Evolutionary conservation across 2,888 invertebrate genomes (phyloP), one percentile per base, ranked within the genome.

Genomic region (Phlogophora meticulosa): DNA sequence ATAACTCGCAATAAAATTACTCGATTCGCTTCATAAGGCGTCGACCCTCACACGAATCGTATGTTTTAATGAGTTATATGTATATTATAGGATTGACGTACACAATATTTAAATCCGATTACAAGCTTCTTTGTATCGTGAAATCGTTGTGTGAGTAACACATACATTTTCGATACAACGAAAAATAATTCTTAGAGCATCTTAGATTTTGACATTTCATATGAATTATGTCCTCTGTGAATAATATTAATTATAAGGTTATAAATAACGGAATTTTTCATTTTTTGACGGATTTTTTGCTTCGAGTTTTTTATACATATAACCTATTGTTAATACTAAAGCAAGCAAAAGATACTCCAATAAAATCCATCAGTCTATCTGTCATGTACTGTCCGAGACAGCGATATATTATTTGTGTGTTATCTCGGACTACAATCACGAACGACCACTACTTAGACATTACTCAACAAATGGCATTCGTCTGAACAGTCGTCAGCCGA

Each of bases 1-100:
- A 88, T 90, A 85, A 85, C 79, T 82, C 66, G 78, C 82, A 82
- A 88, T 91, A 88, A 89, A 90, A 87, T 86, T 81, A 84, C 86
- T 83, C 76, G 84, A 85, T 83, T 84, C 80, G 83, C 74, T 86
- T 77, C 84, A 83, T 85, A 87, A 86, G 85, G 81, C 88, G 85
- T 84, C 85, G 86, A 87, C 85, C 84, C 83, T 82, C 78, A 80
- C 73, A 73, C 76, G 73, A 80, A 88, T 75, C 71, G 78, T 80
- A 77, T 76, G 78, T 67, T 85, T 84, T 83, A 87, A 85, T 85
- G 83, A 84, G 82, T 88, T 84, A 85, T 87, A 87, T n/a, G n/a
- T n/a, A n/a, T 88, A 86, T 89, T 84, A 88, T 84, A 85, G 77
- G 83, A 86, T 86, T 85, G 79, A 85, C 80, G 81, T 81, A 81